Evolutionary conservation across 2,888 invertebrate genomes (phyloP).

Genomic region (Masnerella sp.): DNA sequence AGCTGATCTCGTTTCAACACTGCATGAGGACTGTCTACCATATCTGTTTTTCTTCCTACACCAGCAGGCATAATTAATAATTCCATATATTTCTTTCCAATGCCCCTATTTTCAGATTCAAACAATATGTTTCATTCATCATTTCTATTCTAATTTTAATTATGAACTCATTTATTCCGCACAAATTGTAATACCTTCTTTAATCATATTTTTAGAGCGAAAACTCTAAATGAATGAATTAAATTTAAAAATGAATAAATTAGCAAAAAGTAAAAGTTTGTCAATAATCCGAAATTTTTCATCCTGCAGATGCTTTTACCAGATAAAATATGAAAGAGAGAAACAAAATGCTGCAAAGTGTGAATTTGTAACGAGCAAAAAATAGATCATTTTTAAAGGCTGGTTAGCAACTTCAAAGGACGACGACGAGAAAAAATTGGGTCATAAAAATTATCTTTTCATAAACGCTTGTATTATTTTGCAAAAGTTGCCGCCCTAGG

Average conservation of each 20-base stretch:
- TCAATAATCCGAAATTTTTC: background rate
- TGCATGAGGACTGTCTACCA: background rate
- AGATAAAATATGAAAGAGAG: background rate
- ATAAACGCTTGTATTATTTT: slow-evolving; percentile 15
- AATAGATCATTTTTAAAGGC: background rate
- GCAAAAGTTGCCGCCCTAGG: slow-evolving; percentile 2
- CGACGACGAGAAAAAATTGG: slow-evolving; percentile 5
- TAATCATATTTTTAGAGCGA: no score
- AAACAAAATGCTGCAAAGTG: background rate
- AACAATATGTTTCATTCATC: no score
- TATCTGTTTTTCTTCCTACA: no score
- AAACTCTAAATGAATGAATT: no score
- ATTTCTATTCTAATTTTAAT: no score
- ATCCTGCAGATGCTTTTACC: background rate
- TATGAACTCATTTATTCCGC: no score
- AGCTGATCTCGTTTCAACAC: slow-evolving; percentile 6
- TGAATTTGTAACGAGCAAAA: background rate
- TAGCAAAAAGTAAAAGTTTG: background rate
- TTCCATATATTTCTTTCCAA: no score
- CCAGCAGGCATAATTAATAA: no score
- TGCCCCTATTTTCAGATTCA: no score
- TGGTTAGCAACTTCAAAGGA: slow-evolving; percentile 5
- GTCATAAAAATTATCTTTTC: slow-evolving; percentile 19
- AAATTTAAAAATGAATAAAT: no score
- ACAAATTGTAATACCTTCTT: no score